Percentiles rank a stretch among this genome's conserved stretches.
phyloP scores from a whole-genome alignment of 2,113 vertebrate genomes.

The Verasper variegatus region DNA sequence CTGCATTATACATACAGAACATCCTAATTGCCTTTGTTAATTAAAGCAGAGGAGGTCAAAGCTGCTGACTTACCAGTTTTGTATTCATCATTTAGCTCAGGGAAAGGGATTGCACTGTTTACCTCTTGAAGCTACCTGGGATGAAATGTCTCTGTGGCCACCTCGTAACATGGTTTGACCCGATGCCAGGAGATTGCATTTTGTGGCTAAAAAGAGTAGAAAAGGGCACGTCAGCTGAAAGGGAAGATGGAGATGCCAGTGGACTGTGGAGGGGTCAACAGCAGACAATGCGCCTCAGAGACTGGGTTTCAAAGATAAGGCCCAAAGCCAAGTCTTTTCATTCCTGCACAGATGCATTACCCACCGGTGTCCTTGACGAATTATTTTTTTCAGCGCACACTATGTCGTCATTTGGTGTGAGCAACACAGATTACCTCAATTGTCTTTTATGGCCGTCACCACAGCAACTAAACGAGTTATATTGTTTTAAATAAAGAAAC shows the following conservation, averaged over 20 bases:
- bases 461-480: not conserved
- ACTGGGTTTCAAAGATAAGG: not conserved
- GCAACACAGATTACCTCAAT: no score
- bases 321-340: constrained; percentile 6
- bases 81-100: not conserved
- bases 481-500: not conserved
- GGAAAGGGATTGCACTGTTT: not conserved
- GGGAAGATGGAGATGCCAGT: not conserved
- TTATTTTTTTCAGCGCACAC: no score
- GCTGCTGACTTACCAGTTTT: constrained; percentile 12
- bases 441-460: not conserved
- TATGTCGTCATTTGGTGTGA: no score
- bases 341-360: constrained; percentile 12
- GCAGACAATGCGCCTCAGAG: no score
- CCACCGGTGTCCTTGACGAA: not conserved
- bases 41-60: constrained; percentile 30
- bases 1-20: constrained; percentile 41
- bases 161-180: not conserved
- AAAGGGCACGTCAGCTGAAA: no score
- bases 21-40: constrained; percentile 64
- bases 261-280: no score
- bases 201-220: no score
- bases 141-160: not conserved
- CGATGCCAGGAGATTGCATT: not conserved
- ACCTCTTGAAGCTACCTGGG: not conserved